Percentiles rank a stretch among this genome's conserved stretches.
These are phyloP conservation scores for Amorpha juglandis DNA, from an alignment of 2,888 invertebrate species.

Conservation along the genomic window DNA sequence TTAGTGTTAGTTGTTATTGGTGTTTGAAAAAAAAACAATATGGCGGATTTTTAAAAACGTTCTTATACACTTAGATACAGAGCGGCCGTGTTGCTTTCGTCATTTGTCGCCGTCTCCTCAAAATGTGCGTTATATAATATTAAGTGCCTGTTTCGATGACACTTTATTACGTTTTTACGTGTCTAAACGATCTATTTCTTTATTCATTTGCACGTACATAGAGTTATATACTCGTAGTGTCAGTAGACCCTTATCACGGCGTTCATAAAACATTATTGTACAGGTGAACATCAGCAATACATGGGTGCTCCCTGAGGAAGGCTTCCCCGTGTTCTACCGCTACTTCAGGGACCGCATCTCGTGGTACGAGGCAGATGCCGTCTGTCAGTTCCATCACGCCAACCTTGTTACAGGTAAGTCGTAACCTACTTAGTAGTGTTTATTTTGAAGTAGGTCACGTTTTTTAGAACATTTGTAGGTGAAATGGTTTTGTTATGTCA, in stretches of 20 bases:
- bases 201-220: background rate
- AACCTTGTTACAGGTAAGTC: slow-evolving; percentile 90
- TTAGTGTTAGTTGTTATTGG: too few relatives aligned
- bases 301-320: slow-evolving; percentile 92
- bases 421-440: background rate
- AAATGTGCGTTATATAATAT: too few relatives aligned
- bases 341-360: slow-evolving; percentile 93
- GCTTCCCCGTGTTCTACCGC: slow-evolving; percentile 92
- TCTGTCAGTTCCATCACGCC: slow-evolving; percentile 92
- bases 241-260: slow-evolving; percentile 10
- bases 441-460: background rate
- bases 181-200: too few relatives aligned
- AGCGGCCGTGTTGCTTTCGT: too few relatives aligned
- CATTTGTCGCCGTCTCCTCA: too few relatives aligned
- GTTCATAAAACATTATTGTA: slow-evolving; percentile 17
- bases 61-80: too few relatives aligned
- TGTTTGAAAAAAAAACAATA: too few relatives aligned
- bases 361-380: slow-evolving; percentile 93
- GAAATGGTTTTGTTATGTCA: too few relatives aligned
- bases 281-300: slow-evolving; percentile 93
- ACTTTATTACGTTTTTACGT: too few relatives aligned
- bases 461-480: too few relatives aligned
- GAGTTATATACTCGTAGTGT: slow-evolving; percentile 1
- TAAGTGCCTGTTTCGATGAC: too few relatives aligned
- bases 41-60: too few relatives aligned